These are phyloP conservation scores for Erithacus rubecula DNA, from an alignment of 2,797 vertebrate species.

Conservation along the genomic window DNA sequence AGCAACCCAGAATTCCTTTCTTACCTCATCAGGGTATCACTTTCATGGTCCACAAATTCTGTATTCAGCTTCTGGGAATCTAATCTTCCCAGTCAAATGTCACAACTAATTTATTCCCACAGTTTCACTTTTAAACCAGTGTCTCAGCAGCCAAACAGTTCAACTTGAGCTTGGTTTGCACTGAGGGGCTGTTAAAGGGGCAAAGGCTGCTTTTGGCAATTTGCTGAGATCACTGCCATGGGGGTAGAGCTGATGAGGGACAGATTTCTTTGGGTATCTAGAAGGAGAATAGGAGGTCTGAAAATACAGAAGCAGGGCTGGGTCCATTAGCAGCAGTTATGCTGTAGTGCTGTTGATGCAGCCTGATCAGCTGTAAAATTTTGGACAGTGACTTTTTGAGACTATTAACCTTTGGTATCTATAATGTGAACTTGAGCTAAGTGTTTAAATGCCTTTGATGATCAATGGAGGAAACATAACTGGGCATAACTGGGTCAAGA, in stretches of 20 bases:
- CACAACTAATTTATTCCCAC: not conserved
- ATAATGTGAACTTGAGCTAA: not conserved
- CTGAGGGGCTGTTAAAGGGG: not conserved
- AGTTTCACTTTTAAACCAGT: not conserved
- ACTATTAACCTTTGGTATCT: not conserved
- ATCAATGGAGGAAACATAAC: not conserved
- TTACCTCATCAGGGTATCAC: not conserved
- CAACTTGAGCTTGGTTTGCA: not conserved
- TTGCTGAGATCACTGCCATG: fast-evolving
- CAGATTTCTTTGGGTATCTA: not conserved
- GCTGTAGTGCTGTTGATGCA: not conserved
- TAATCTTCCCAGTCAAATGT: not conserved
- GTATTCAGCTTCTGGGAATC: not conserved
- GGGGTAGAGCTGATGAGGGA: not conserved
- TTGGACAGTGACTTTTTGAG: not conserved
- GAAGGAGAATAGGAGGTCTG: not conserved
- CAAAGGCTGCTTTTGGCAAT: not conserved
- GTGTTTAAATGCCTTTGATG: not conserved
- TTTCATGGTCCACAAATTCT: not conserved
- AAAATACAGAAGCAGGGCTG: not conserved
- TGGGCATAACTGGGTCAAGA: not conserved
- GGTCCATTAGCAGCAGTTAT: not conserved
- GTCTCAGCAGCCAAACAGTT: not conserved
- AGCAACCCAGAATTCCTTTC: not conserved
- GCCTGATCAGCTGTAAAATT: not conserved